Conservation (phyloP, 2,113 vertebrate species). For the Bufo bufo region DNA sequence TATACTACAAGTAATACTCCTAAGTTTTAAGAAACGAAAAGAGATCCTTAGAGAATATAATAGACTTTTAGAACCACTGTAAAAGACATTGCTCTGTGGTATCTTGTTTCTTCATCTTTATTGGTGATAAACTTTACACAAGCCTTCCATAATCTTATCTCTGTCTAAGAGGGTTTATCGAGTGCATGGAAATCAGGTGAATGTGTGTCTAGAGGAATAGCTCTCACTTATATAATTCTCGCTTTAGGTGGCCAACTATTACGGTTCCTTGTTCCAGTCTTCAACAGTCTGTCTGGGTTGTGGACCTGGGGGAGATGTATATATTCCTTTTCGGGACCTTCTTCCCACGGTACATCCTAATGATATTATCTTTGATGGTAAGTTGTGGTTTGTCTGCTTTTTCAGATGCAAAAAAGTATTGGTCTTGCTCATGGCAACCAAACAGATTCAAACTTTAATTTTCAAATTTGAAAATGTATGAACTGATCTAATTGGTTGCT, state of each 20-base stretch:
- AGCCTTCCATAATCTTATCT: neutral
- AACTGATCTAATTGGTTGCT: too few species aligned
- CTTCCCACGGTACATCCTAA: constrained; percentile 93
- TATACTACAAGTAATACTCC: too few species aligned
- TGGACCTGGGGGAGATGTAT: constrained; percentile 78
- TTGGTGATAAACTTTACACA: neutral
- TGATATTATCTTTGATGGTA: constrained; percentile 93
- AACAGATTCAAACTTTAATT: too few species aligned
- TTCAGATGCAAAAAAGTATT: too few species aligned
- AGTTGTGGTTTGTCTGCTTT: constrained; percentile 36
- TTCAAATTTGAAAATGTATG: too few species aligned
- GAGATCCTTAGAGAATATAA: too few species aligned
- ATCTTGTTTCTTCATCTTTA: neutral
- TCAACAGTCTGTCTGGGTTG: constrained; percentile 87
- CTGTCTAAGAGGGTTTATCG: neutral
- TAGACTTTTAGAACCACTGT: too few species aligned
- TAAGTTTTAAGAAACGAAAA: too few species aligned
- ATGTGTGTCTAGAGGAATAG: neutral
- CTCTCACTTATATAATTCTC: neutral
- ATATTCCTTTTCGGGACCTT: constrained; percentile 84
- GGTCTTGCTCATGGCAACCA: too few species aligned
- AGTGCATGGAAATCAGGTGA: neutral
- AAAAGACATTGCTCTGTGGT: too few species aligned
- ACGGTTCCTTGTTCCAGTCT: constrained; percentile 88
- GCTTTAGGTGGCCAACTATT: constrained; percentile 90